Percentiles rank a stretch among this genome's conserved stretches.
phyloP scores from a whole-genome alignment of 2,888 invertebrate species.

The Melitaea athalia region DNA sequence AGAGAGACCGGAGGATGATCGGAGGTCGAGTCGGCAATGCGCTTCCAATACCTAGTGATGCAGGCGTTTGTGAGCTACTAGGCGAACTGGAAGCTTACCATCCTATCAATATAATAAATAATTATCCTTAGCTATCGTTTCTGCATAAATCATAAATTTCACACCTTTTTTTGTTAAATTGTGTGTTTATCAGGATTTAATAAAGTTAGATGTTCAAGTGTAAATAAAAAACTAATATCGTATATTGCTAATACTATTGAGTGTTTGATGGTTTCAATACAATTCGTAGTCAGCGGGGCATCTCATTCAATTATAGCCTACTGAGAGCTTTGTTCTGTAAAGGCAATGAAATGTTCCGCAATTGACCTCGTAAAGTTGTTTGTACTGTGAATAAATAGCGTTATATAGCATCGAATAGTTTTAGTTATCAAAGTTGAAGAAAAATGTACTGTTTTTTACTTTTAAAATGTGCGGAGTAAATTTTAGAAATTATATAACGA shows the following conservation, averaged over 20 bases:
- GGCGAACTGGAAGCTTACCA: too few species aligned
- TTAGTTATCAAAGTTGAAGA: background rate
- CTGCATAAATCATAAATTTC: too few species aligned
- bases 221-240: conserved; percentile 24
- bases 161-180: too few species aligned
- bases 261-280: conserved; percentile 32
- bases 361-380: background rate
- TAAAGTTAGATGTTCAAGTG: background rate
- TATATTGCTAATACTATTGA: conserved; percentile 29
- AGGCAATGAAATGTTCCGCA: conserved; percentile 10
- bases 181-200: background rate
- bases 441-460: too few species aligned
- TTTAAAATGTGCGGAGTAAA: too few species aligned
- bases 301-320: conserved; percentile 39
- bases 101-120: too few species aligned
- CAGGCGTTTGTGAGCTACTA: too few species aligned
- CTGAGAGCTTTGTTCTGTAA: conserved; percentile 21
- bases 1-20: too few species aligned
- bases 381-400: background rate
- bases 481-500: too few species aligned
- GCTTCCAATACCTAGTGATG: too few species aligned
- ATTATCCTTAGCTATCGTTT: too few species aligned
- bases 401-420: background rate
- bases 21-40: too few species aligned
- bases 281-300: conserved; percentile 42